Evolutionary conservation across 1,140 invertebrate species (phyloP), one percentile per base, ranked within the genome.

Genomic region (Nasonia longicornis): DNA sequence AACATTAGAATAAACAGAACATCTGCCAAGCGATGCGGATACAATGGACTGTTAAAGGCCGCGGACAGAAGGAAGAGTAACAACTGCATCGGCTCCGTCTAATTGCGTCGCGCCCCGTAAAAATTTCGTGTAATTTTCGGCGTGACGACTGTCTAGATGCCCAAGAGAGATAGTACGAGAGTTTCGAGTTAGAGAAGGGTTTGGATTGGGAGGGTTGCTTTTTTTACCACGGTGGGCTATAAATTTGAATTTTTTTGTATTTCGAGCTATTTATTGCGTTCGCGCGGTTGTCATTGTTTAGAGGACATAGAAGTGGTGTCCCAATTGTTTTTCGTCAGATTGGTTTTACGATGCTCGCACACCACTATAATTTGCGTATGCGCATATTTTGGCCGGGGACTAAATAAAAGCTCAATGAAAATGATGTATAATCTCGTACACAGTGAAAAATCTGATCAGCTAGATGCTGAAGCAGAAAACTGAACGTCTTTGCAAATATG

Each of bases 1-100:
- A 82, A 76, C 77, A 82, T 79, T 82, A 82, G 72, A 79, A 79
- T 79, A 75, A 75, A 79, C 26, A 79, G 52, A 74, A 82, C 77
- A 82, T 82, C 75, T 82, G 81, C 76, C 71, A 2, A 38, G 71
- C 31, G 48, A 7, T 58, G 52, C 20, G 52, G 3, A 20, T 0
- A 79, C 77, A 82, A 82, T 82, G 48, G 45, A 76, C 77, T 79
- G 77, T 42, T 70, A 82, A 79, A 78, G 73, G 58, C 35, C 70
- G 38, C 69, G 42, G 52, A 70, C 74, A 16, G 75, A 81, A 52
- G 31, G 66, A 77, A 70, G n/a, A 66, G 52, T 63, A 7, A 75
- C 26, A 8, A 14, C 48, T 58, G 58, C 48, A 42, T 42, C 26
- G 6, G 22, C 0, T 20, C 14, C 45, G 2, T 77, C 67, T 77